Percentiles rank a stretch among this genome's conserved stretches.
phyloP scores from a whole-genome alignment of 2,888 invertebrate species.

The Phymatocera aterrima region DNA sequence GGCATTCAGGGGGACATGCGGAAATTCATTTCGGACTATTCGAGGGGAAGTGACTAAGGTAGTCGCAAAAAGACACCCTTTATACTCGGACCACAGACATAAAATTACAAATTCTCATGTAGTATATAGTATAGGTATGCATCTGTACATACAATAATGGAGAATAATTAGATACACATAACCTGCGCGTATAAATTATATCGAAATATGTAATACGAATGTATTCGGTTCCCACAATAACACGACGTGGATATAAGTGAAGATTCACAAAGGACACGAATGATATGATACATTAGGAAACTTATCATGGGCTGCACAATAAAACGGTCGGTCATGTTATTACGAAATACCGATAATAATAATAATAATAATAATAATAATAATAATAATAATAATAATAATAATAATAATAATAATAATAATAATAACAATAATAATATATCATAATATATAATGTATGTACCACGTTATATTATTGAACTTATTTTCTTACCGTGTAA shows the following conservation, averaged over 20 bases:
- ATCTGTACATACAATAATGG: background rate
- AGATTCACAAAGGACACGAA: conserved; percentile 49
- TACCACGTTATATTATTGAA: background rate
- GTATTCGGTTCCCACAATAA: background rate
- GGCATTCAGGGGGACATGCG: no score
- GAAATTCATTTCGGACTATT: no score
- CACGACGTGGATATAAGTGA: background rate
- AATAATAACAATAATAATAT: no score
- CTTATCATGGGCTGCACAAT: no score
- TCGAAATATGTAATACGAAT: no score
- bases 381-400: no score
- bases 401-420: no score
- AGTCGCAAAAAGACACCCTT: no score
- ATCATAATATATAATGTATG: background rate
- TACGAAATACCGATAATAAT: conserved; percentile 16
- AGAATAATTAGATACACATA: background rate
- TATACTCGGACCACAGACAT: no score
- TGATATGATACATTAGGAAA: conserved; percentile 50
- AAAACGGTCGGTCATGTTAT: background rate
- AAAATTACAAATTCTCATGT: background rate
- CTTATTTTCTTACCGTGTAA: conserved; percentile 77
- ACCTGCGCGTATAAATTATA: background rate
- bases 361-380: no score
- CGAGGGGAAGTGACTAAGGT: no score
- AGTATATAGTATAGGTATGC: no score